Percentiles rank a stretch among this genome's conserved stretches.
Evolutionary conservation across 2,797 vertebrate genomes (phyloP).

Genomic region (Parotocinclus haroldoi): DNA sequence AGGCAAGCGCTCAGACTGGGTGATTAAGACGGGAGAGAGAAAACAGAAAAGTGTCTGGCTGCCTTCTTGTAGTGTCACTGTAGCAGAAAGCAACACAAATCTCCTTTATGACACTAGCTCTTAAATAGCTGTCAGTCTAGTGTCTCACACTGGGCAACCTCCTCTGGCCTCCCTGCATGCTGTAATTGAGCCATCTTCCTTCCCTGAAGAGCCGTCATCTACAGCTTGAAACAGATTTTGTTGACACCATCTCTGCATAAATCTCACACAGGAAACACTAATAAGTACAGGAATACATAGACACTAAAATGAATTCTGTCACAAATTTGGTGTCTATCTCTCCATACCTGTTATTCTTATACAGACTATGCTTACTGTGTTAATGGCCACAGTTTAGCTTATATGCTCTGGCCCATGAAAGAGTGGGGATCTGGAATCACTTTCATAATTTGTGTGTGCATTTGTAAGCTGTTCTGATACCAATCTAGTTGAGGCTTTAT

Average conservation of each 20-base stretch:
- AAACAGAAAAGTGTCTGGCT: neutral
- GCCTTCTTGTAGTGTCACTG: constrained; percentile 45
- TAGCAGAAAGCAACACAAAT: constrained; percentile 73
- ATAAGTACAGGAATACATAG: too few species aligned
- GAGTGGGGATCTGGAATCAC: too few species aligned
- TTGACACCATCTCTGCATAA: constrained; percentile 69
- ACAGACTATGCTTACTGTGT: too few species aligned
- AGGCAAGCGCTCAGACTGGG: constrained; percentile 64
- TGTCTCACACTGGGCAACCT: constrained; percentile 66
- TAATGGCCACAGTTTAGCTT: too few species aligned
- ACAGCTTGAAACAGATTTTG: constrained; percentile 66
- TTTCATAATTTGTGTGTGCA: too few species aligned
- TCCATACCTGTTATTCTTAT: too few species aligned
- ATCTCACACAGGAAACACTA: too few species aligned
- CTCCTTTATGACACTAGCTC: constrained; percentile 75
- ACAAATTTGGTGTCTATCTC: too few species aligned
- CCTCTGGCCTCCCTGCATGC: constrained; percentile 63
- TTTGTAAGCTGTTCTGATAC: too few species aligned
- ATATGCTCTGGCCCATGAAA: too few species aligned
- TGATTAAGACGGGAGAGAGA: constrained; percentile 60
- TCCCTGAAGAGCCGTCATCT: constrained; percentile 61
- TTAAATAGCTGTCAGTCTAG: constrained; percentile 80
- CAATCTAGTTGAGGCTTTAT: too few species aligned
- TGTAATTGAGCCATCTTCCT: constrained; percentile 73
- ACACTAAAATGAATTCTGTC: too few species aligned